A percentile compares a stretch with the other conserved stretches of the same genome.
Conservation (phyloP, 1,140 invertebrate genomes). For the Phthorimaea operculella region DNA sequence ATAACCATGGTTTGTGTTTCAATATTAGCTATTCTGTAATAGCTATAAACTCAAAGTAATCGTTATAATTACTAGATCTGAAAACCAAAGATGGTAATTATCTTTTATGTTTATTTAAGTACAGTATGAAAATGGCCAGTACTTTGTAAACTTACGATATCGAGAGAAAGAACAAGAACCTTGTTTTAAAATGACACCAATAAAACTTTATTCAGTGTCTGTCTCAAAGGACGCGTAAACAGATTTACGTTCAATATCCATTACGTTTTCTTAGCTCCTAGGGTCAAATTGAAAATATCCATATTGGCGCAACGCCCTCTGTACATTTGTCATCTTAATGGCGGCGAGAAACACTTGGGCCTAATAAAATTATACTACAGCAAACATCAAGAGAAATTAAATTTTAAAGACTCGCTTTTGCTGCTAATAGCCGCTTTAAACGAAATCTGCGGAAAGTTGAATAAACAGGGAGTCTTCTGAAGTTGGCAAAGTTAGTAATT, state of each 20-base stretch:
- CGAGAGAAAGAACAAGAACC: too few relatives aligned
- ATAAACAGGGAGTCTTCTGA: slow-evolving; percentile 1
- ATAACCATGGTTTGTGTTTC: too few relatives aligned
- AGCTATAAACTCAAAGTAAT: too few relatives aligned
- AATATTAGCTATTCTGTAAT: too few relatives aligned
- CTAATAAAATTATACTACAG: slow-evolving; percentile 9
- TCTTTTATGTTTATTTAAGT: too few relatives aligned
- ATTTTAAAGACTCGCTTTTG: slow-evolving; percentile 9
- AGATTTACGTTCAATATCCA: slow-evolving; percentile 17
- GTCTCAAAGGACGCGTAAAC: too few relatives aligned
- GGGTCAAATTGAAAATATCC: neutral
- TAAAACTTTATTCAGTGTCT: too few relatives aligned
- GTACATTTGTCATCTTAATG: slow-evolving; percentile 8
- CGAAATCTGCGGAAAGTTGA: slow-evolving; percentile 4
- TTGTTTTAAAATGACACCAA: too few relatives aligned
- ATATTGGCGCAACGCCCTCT: neutral
- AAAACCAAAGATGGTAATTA: too few relatives aligned
- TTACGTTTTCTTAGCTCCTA: neutral
- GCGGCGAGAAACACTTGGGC: slow-evolving; percentile 4
- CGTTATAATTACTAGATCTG: too few relatives aligned
- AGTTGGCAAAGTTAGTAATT: neutral
- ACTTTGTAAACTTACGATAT: too few relatives aligned
- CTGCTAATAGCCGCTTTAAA: slow-evolving; percentile 6
- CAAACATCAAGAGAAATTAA: slow-evolving; percentile 7
- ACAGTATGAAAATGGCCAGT: too few relatives aligned